phyloP scores from a whole-genome alignment of 2,113 vertebrate genomes.

The Trematocara nigrifrons region DNA sequence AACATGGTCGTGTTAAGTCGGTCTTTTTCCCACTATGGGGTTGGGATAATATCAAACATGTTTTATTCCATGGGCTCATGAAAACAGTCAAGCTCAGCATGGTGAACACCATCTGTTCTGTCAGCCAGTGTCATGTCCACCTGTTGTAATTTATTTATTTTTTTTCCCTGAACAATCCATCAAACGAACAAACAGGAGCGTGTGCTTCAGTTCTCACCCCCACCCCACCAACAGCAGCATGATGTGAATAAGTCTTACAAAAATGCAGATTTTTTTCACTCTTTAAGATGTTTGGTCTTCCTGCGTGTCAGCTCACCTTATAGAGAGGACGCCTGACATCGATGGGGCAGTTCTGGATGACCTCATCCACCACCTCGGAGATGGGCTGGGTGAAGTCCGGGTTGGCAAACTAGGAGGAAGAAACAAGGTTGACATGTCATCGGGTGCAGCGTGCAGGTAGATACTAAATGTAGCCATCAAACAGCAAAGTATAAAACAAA shows the following conservation, averaged over 20 bases:
- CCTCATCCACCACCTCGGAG: conserved; percentile 98
- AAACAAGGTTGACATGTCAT: background rate
- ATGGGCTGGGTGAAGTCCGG: conserved; percentile 98
- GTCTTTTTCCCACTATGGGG: background rate
- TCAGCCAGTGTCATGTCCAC: too few species aligned
- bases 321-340: conserved; percentile 96
- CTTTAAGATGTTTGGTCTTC: background rate
- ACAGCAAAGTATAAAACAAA: background rate
- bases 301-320: conserved; percentile 76
- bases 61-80: background rate
- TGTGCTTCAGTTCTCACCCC: background rate
- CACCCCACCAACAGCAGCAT: background rate
- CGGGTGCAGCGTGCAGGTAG: background rate
- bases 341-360: conserved; percentile 98
- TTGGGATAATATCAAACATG: background rate
- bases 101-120: background rate
- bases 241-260: background rate
- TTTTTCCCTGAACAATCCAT: background rate
- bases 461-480: background rate
- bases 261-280: background rate
- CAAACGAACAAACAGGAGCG: background rate
- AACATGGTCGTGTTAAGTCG: background rate
- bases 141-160: background rate
- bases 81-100: background rate
- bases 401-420: conserved; percentile 85